Evolutionary conservation across 35 echinoderm and acorn worm genomes (phyloP), one percentile per base, ranked within the genome.

Genomic region (Patiria miniata): DNA sequence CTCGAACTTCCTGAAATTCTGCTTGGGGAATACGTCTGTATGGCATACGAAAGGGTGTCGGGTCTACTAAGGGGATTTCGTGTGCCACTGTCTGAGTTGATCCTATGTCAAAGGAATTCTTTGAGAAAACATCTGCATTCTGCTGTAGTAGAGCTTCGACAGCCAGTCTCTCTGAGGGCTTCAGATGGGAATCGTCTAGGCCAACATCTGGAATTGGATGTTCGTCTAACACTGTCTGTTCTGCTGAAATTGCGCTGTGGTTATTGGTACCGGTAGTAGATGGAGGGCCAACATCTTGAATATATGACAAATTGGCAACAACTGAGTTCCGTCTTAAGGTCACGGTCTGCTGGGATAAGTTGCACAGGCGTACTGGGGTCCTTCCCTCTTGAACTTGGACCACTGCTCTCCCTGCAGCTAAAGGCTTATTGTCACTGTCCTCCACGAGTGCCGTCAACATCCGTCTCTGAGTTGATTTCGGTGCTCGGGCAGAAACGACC

Each of bases 101-200:
- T 6, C 91, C 91, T 19, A 89, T 22, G 42, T 93, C 91, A 12
- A 89, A 32, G 21, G 91, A 78, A 19, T 18, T 68, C 8, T 32
- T 61, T 16, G 91, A 52, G 68, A 93, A 93, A 33, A 93, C 52
- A 84, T 87, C 83, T 22, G 30, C 36, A 51, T 87, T 58, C 55
- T 58, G 55, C 0, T 18, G 16, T 19, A 58, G 55, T 16, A 58
- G 55, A 2, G 0, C 23, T 22, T 58, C 16, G 16, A 58, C 55
- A 19, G 55, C 55, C 23, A 19, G 2, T 22, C 55, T 58, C 3
- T 58, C 55, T 0, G 55, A 58, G 16, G 55, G 55, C 17, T 16
- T 19, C 55, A 58, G 23, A 58, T 16, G 16, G 17, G 55, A 16
- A 22, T 22, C 55, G 55, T 22, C 23, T 16, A 58, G 55, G 23